These are phyloP conservation scores for Brassicogethes aeneus DNA, from an alignment of 2,888 invertebrate genomes.

Conservation along the genomic window DNA sequence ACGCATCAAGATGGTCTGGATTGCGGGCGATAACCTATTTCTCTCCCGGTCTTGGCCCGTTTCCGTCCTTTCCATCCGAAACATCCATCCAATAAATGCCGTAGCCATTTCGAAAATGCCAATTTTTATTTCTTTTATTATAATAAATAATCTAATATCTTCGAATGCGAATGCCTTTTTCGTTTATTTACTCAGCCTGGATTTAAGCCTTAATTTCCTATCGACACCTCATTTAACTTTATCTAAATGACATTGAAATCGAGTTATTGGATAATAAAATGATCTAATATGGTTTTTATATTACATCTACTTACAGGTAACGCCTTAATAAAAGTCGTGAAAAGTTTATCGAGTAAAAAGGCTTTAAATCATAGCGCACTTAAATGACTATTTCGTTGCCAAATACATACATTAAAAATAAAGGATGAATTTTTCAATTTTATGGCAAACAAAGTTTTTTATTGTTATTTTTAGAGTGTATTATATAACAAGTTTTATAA, in stretches of 20 bases:
- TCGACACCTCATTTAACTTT: neutral
- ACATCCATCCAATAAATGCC: neutral
- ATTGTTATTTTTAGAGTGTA: too few species aligned
- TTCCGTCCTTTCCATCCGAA: neutral
- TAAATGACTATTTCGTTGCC: too few species aligned
- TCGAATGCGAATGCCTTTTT: neutral
- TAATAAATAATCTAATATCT: slow-evolving; percentile 1
- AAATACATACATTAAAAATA: neutral
- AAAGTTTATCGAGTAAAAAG: too few species aligned
- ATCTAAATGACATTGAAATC: neutral
- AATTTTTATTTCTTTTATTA: neutral
- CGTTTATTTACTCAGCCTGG: neutral
- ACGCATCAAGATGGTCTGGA: neutral
- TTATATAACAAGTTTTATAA: too few species aligned
- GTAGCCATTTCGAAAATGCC: neutral
- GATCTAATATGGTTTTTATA: too few species aligned
- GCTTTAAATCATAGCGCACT: too few species aligned
- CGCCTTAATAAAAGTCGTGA: too few species aligned
- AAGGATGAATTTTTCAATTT: neutral
- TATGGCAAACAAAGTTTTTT: neutral
- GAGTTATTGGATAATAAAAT: neutral
- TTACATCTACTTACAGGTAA: too few species aligned
- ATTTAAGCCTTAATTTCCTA: neutral
- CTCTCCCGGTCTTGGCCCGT: neutral
- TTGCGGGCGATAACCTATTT: neutral